Evolutionary conservation across 1,140 invertebrate genomes (phyloP), one percentile per base, ranked within the genome.

Genomic region (Drosophila bocki): DNA sequence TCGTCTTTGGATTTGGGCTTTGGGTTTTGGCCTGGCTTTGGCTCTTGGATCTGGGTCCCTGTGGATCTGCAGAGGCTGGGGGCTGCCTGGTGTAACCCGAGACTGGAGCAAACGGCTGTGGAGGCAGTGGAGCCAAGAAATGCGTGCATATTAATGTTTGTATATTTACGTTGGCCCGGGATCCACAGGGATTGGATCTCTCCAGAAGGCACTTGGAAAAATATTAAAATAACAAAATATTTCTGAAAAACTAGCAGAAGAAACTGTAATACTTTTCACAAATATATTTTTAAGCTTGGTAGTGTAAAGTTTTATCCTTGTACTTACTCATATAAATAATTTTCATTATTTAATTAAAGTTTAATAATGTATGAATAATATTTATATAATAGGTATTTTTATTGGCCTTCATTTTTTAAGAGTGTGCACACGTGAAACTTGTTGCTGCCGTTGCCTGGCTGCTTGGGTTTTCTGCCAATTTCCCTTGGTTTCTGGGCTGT

Each of bases 111-210:
- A 48, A 26, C 19, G 19, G 53, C 19, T 29, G 44, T 59, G 53
- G 67, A 71, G 68, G 65, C 67, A 71, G 68, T 59, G 74, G 68
- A 87, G 80, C 84, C 84, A 88, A 84, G 84, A 87, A 80, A 83
- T 87, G 84, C 84, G 84, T 87, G 84, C 84, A 87, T 87, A 87
- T 87, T 87, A 87, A 88, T 88, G 88, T 78, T 88, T 78, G 74
- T 80, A 78, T 88, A 80, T 81, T 88, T 87, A 70, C 48, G 69
- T 65, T 82, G 50, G 62, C 78, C 42, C 48, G 71, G 26, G 26
- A 87, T 71, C 78, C 59, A 48, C 59, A 19, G 41, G 53, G 51
- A 63, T 59, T 35, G 70, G 41, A 79, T 62, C 78, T 67, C 47
- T 22, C n/a, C 32, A n/a, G 26, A 53, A 0, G 53, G 51, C 37